Conservation (phyloP, 2,113 vertebrate genomes). For the Melanerpes aurifrons region DNA sequence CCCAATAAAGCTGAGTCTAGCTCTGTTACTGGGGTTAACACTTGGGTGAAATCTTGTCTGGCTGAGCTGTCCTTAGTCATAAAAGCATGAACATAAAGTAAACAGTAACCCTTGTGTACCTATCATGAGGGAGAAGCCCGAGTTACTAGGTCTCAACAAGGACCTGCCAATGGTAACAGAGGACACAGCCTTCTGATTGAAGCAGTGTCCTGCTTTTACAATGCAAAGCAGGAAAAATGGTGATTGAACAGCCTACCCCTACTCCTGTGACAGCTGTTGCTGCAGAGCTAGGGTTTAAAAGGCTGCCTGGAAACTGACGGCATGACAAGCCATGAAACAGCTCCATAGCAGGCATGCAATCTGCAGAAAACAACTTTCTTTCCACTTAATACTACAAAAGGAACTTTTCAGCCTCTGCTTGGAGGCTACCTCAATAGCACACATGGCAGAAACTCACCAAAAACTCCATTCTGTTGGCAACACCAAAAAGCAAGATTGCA, state of each 20-base stretch:
- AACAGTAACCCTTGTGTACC: neutral
- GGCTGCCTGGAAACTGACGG: neutral
- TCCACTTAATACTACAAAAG: neutral
- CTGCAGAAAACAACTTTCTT: neutral
- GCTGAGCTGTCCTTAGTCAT: neutral
- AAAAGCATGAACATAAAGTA: neutral
- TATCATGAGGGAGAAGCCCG: rapidly evolving
- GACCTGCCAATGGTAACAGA: neutral
- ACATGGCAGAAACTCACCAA: neutral
- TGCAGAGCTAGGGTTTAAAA: neutral
- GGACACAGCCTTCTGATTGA: rapidly evolving
- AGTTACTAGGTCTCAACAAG: too few relatives aligned
- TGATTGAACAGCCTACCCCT: neutral
- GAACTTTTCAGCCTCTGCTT: neutral
- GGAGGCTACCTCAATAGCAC: neutral
- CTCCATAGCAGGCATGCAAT: too few relatives aligned
- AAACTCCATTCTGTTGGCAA: neutral
- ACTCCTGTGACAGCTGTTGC: neutral
- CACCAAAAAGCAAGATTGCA: neutral
- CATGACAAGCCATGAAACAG: neutral
- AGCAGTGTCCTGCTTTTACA: neutral
- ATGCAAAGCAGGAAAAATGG: rapidly evolving
- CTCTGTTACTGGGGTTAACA: neutral
- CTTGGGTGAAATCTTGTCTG: neutral
- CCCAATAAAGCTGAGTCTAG: neutral